Conservation (phyloP, 1,140 invertebrate genomes). For the Mya arenaria region DNA sequence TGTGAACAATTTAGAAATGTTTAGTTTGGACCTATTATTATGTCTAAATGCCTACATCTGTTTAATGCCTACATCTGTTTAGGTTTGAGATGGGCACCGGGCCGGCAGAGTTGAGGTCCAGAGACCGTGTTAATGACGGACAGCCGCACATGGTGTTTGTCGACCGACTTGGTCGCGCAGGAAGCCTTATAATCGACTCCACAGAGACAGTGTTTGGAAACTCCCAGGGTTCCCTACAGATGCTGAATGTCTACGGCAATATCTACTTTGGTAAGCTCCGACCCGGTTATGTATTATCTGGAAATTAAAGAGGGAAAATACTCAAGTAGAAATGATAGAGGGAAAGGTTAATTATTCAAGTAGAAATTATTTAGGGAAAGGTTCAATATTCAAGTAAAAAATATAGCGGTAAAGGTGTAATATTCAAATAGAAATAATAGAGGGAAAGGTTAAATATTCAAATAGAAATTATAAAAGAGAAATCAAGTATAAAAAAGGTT, state of each 20-base stretch:
- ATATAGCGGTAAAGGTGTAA: background rate
- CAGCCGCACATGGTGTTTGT: conserved; percentile 86
- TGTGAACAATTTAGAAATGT: too few relatives aligned
- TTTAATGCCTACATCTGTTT: too few relatives aligned
- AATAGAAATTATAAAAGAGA: too few relatives aligned
- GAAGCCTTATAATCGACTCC: conserved; percentile 22
- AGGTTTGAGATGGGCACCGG: conserved; percentile 94
- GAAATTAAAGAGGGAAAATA: background rate
- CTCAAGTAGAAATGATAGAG: background rate
- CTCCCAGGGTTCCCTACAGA: conserved; percentile 42
- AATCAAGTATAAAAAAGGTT: too few relatives aligned
- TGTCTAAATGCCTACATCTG: too few relatives aligned
- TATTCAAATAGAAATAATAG: background rate
- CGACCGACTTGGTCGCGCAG: conserved; percentile 31
- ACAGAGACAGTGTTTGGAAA: conserved; percentile 30
- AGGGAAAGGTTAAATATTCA: background rate
- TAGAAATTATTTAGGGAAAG: background rate
- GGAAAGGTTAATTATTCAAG: background rate
- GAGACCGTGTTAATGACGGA: conserved; percentile 89
- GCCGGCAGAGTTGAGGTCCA: conserved; percentile 85
- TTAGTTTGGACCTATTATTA: too few relatives aligned
- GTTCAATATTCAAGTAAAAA: background rate
- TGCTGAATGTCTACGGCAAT: conserved; percentile 45
- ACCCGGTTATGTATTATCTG: background rate
- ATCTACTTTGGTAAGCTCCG: conserved; percentile 42